Base-by-base conservation (phyloP, 2,797 vertebrate species). In the Pipistrellus pipistrellus region DNA sequence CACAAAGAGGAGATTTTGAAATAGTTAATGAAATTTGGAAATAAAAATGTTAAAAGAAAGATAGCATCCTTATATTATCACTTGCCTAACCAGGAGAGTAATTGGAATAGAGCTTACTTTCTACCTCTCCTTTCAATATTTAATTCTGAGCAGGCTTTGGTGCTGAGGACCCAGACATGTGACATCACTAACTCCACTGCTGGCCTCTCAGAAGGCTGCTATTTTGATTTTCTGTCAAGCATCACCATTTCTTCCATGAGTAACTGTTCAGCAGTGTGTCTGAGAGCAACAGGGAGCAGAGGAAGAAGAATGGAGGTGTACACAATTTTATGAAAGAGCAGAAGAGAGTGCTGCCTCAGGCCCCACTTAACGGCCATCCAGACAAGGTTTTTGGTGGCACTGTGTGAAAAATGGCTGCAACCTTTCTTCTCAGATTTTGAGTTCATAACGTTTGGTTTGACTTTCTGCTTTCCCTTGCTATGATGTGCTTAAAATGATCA, bases 401-500 rank as follows among this genome's bases (percentile, higher is more conserved):
- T 41, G 3, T 44, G 18, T 77, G 41, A 83, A 66, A 91, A 83
- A 81, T 3, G 20, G 12, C 53, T 86, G 62, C 75, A 20, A n/a
- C 62, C 13, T 86, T 23, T 51, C 86, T 35, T 55, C 25, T 81
- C n/a, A 46, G 25, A 32, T 81, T 82, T 94, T 80, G n/a, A 11
- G 66, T 23, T 59, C 11, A 9, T 53, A 53, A 84, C 77, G 80
- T 57, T 53, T 72, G 35, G 76, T 66, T 38, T 80, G 76, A 77
- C 38, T 83, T 95, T 86, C 46, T 85, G 27, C 27, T 85, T 93
- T 57, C 41, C 15, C 38, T 91, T 92, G 81, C 10, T n/a, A 32
- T 14, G n/a, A 92, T 81, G n/a, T 48, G 64, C 59, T 95, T 85
- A 91, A 44, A 93, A 66, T 32, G 88, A 92, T 41, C 93, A 90